Percentiles rank a stretch among this genome's conserved stretches.
These are phyloP conservation scores for Ammodramus savannarum DNA, from an alignment of 2,113 vertebrate species.

Conservation along the genomic window DNA sequence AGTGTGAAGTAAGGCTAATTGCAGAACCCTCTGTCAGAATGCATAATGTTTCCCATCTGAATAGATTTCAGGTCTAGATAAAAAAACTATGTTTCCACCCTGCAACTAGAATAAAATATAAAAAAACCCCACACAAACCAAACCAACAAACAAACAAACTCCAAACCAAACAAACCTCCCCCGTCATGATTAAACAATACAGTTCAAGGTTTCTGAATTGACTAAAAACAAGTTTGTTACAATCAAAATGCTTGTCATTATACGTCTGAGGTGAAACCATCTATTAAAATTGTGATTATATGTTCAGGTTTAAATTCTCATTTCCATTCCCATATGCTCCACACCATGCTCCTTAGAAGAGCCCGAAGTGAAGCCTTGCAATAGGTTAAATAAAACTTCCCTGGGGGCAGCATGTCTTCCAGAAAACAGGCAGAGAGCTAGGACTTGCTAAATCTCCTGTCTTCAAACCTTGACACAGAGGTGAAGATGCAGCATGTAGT, in stretches of 20 bases:
- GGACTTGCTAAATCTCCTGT: not conserved
- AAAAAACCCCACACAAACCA: not conserved
- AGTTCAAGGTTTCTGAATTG: not conserved
- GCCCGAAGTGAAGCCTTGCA: not conserved
- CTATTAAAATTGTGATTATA: not conserved
- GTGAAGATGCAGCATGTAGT: not conserved
- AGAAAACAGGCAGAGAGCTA: not conserved
- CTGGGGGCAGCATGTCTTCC: not conserved
- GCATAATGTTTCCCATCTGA: not conserved
- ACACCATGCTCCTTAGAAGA: not conserved
- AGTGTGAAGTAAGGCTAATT: not conserved
- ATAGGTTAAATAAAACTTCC: not conserved
- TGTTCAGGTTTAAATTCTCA: not conserved
- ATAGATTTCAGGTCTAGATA: not conserved
- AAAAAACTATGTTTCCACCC: not conserved
- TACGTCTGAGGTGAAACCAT: not conserved
- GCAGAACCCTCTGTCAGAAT: not conserved
- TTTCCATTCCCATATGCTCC: not conserved
- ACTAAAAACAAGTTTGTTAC: not conserved
- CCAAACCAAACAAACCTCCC: fast-evolving
- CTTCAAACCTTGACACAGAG: not conserved
- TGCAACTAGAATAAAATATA: not conserved
- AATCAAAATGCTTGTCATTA: not conserved
- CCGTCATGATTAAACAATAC: not conserved
- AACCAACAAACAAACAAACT: not conserved